These are phyloP conservation scores for Pedicia rivosa DNA, from an alignment of 2,888 invertebrate species.

Conservation along the genomic window DNA sequence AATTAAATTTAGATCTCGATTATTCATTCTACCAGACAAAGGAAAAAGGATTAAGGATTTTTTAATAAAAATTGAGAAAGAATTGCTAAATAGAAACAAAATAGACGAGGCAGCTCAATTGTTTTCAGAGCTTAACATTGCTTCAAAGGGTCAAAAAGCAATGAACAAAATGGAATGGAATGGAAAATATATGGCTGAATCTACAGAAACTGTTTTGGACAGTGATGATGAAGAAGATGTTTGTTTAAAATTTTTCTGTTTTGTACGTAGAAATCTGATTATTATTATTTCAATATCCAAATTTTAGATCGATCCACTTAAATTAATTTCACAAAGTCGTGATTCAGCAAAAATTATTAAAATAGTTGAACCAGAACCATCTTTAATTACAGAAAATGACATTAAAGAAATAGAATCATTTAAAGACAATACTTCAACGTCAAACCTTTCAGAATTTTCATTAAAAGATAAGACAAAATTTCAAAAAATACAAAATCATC, in stretches of 20 bases:
- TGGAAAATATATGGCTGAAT: constrained; percentile 17
- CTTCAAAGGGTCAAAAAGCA: constrained; percentile 17
- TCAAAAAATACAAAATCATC: not conserved
- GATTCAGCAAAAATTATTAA: constrained; percentile 22
- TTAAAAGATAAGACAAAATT: too few relatives aligned
- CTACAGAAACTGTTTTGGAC: not conserved
- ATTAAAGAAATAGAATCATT: constrained; percentile 24
- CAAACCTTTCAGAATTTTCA: too few relatives aligned
- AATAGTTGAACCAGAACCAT: constrained; percentile 16
- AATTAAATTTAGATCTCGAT: constrained; percentile 19
- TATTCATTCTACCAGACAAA: constrained; percentile 23
- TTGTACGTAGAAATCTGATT: too few relatives aligned
- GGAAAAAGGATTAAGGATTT: constrained; percentile 24
- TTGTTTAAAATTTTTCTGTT: constrained; percentile 9
- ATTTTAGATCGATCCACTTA: constrained; percentile 18
- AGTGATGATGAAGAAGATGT: constrained; percentile 12
- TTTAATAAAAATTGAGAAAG: constrained; percentile 20
- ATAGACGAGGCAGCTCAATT: constrained; percentile 21
- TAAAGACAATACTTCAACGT: constrained; percentile 2
- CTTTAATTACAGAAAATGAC: constrained; percentile 23
- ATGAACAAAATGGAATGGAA: constrained; percentile 26
- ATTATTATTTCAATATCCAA: too few relatives aligned
- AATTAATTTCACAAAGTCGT: constrained; percentile 23
- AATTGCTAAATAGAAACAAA: constrained; percentile 20
- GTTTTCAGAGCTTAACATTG: constrained; percentile 26